Conservation (phyloP, 1,140 invertebrate genomes). For the Oscheius sp. region DNA sequence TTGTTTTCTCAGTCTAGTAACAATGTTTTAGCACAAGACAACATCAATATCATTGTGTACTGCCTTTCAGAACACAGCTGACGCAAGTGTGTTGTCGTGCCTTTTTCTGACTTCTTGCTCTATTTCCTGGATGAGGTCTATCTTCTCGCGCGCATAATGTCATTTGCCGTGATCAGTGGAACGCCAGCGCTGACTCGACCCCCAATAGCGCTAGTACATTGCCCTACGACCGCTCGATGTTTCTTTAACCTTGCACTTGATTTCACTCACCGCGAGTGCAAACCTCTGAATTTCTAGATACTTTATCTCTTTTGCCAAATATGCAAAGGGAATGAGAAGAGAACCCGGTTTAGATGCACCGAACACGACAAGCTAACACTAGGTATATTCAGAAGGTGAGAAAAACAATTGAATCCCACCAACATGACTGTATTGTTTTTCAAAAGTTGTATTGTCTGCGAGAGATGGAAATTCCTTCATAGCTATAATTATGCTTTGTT, state of each 20-base stretch:
- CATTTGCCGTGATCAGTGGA: slow-evolving; percentile 13
- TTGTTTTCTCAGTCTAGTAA: too few species aligned
- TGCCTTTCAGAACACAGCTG: too few species aligned
- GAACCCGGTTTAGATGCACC: background rate
- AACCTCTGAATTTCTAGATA: background rate
- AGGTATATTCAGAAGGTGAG: slow-evolving; percentile 1
- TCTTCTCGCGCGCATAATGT: slow-evolving; percentile 13
- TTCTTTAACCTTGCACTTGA: background rate
- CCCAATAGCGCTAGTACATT: slow-evolving; percentile 11
- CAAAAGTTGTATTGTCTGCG: background rate
- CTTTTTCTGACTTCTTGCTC: background rate
- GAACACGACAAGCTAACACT: slow-evolving; percentile 5
- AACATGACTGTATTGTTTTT: background rate
- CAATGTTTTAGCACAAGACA: too few species aligned
- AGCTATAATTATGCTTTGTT: background rate
- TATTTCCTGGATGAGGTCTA: slow-evolving; percentile 12
- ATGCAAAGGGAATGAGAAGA: background rate
- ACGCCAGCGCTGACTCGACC: slow-evolving; percentile 9
- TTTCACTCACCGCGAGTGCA: background rate
- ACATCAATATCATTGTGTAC: too few species aligned
- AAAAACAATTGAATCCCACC: background rate
- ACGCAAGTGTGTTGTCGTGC: too few species aligned
- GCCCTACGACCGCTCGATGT: background rate
- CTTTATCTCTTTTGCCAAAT: background rate
- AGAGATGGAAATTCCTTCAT: background rate